Evolutionary conservation across 2,888 invertebrate species (phyloP), one percentile per base, ranked within the genome.

Genomic region (Drosophila hamatofila): DNA sequence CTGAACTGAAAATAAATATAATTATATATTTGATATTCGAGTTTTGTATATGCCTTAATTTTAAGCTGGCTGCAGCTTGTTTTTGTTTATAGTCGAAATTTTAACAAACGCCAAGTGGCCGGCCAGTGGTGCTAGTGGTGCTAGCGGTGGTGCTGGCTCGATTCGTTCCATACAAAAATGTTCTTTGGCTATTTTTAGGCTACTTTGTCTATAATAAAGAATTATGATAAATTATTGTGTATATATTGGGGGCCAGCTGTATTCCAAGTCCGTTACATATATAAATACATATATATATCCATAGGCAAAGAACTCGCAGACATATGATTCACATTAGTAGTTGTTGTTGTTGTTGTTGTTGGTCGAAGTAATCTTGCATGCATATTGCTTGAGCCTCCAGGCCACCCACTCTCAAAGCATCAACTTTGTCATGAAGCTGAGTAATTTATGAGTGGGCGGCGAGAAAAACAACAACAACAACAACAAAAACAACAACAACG

Each of bases 141-240:
- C 30, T 30, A n/a, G n/a, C n/a, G 11, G 11, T 30, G 30, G 9
- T 30, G 30, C 3, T 30, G 30, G 52, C 59, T 42, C 64, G 56
- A 54, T 52, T 77, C 39, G 46, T 67, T 37, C 65, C 37, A 46
- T 42, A 42, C 46, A 3, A 14, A 42, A 44, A 21, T 48, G 33
- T 57, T 65, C 42, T 37, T 41, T 39, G n/a, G 3, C 49, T 74
- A 63, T 77, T 70, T 70, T 70, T 65, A 56, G 74, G 27, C 49
- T 23, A 23, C 46, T 62, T 72, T 73, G 71, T 74, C 72, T 74
- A 77, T 80, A 69, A 74, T 68, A 71, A 64, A 66, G 55, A 63
- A 57, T 65, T 68, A 71, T 78, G 72, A 78, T 75, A 72, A 80
- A 71, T 80, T 75, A 80, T 75, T 70, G 39, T 64, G 71, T 27